Percentiles rank a stretch among this genome's conserved stretches.
Conservation (phyloP, 2,113 vertebrate species). For the Ginglymostoma cirratum region DNA sequence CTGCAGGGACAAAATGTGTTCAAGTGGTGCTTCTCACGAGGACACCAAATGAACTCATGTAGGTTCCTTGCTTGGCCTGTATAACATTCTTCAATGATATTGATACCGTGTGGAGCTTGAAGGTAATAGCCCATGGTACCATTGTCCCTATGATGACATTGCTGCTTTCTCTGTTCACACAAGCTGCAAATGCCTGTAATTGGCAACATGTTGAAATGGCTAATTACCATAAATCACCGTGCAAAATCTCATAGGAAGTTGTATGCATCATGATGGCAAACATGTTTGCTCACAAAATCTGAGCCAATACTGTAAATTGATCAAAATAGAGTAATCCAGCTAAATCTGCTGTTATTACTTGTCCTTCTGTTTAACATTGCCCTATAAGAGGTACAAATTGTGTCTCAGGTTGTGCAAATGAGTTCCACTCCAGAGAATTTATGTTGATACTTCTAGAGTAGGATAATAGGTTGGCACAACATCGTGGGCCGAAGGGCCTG, state of each 20-base stretch:
- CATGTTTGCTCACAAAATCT: neutral
- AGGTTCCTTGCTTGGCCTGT: neutral
- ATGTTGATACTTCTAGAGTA: neutral
- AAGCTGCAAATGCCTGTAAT: neutral
- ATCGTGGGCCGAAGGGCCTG: too few species aligned
- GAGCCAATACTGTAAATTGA: neutral
- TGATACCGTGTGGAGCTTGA: neutral
- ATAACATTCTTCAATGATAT: neutral
- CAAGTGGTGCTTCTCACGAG: neutral
- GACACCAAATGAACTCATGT: neutral
- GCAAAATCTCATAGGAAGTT: neutral
- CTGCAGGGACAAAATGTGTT: neutral
- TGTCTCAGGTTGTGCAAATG: too few species aligned
- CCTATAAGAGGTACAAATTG: neutral
- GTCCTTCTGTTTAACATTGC: neutral
- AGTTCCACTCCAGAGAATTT: neutral
- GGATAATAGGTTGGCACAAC: too few species aligned
- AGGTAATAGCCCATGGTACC: too few species aligned
- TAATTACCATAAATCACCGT: neutral
- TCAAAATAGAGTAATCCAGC: neutral
- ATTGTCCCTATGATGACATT: neutral
- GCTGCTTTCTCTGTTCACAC: neutral
- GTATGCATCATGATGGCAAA: neutral
- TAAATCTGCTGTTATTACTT: neutral
- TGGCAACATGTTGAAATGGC: neutral